These are phyloP conservation scores for Xylocampa areola DNA, from an alignment of 2,888 invertebrate species.

Conservation along the genomic window DNA sequence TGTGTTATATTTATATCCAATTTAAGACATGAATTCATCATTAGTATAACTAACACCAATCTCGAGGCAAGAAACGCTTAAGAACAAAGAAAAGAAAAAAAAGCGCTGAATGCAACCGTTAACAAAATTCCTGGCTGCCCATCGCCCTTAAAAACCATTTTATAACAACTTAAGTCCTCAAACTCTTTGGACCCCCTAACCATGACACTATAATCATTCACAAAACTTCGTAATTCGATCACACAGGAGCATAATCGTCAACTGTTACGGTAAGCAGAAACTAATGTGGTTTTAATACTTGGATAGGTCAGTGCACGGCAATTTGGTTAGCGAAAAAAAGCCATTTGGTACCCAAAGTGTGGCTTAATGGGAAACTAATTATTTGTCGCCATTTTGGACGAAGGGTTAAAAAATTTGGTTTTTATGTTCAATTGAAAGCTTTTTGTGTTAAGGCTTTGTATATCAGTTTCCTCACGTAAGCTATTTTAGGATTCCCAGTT, in stretches of 20 bases:
- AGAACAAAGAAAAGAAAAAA: background rate
- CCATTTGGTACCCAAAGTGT: constrained; percentile 76
- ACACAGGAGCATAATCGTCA: constrained; percentile 70
- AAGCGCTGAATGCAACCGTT: background rate
- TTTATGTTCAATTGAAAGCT: constrained; percentile 31
- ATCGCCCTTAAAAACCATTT: constrained; percentile 7
- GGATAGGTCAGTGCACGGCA: constrained; percentile 66
- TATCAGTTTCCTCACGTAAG: too few species aligned
- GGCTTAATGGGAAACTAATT: constrained; percentile 83
- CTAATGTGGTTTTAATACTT: constrained; percentile 87
- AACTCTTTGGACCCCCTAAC: constrained; percentile 9
- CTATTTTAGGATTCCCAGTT: too few species aligned
- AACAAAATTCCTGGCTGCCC: constrained; percentile 9
- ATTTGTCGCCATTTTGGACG: constrained; percentile 68
- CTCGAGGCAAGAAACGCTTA: too few species aligned
- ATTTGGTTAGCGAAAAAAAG: constrained; percentile 81
- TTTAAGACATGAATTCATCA: too few species aligned
- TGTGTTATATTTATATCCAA: too few species aligned
- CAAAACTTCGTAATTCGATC: constrained; percentile 56
- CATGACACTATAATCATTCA: constrained; percentile 41
- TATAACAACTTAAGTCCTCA: constrained; percentile 22
- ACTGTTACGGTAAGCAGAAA: constrained; percentile 68
- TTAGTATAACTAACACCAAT: too few species aligned
- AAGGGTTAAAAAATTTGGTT: constrained; percentile 48
- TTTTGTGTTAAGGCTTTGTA: constrained; percentile 12